Evolutionary conservation across 2,888 invertebrate species (phyloP).

Genomic region (Linnaemya tessellans): DNA sequence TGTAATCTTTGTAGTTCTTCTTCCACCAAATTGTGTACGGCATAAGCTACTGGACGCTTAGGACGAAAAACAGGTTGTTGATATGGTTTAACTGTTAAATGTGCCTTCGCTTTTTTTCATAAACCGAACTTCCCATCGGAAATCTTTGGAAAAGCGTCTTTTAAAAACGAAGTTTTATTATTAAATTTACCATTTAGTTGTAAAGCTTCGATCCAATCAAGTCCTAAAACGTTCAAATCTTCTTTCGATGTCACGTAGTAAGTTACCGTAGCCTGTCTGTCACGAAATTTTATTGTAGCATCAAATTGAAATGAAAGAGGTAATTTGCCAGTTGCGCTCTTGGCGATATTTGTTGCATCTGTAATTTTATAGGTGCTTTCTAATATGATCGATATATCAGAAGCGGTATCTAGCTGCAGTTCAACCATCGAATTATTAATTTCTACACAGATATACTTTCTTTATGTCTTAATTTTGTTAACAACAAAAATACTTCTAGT

Average conservation of each 20-base stretch:
- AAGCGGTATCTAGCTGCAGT: constrained; percentile 69
- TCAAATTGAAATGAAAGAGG: constrained; percentile 65
- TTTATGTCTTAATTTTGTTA: constrained; percentile 58
- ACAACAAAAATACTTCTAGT: constrained; percentile 53
- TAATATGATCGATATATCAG: constrained; percentile 70
- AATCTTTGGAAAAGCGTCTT: constrained; percentile 63
- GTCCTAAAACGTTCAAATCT: constrained; percentile 54
- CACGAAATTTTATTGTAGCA: constrained; percentile 53
- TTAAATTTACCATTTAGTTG: too few relatives aligned
- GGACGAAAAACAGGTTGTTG: constrained; percentile 66
- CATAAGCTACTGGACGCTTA: constrained; percentile 60
- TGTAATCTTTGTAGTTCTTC: neutral
- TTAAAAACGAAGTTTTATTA: constrained; percentile 28
- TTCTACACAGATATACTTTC: constrained; percentile 68
- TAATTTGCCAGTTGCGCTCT: constrained; percentile 68
- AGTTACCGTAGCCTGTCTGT: constrained; percentile 33
- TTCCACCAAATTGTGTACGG: constrained; percentile 63
- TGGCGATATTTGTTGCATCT: neutral
- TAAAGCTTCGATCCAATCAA: constrained; percentile 64
- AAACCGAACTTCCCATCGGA: constrained; percentile 63
- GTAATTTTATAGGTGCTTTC: constrained; percentile 50
- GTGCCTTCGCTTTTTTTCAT: constrained; percentile 60
- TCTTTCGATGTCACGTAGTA: constrained; percentile 50
- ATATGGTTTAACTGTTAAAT: neutral
- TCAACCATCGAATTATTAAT: constrained; percentile 56